A percentile compares a stretch with the other conserved stretches of the same genome.
Conservation (phyloP, 2,113 vertebrate genomes). For the Struthio camelus region DNA sequence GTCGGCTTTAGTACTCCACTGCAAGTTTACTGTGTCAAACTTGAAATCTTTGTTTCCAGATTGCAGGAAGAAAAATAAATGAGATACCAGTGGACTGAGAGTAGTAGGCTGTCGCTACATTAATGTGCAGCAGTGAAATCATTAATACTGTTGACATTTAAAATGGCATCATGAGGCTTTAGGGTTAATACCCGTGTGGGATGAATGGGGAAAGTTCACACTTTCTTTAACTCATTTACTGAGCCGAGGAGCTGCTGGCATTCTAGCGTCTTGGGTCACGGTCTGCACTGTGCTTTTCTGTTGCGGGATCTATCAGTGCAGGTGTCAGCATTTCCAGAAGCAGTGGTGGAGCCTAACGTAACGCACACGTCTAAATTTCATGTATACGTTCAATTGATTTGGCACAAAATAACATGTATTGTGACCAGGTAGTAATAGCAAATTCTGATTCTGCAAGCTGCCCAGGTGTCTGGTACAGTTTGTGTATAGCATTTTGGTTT, state of each 20-base stretch:
- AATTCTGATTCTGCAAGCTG: background rate
- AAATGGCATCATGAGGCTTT: background rate
- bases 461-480: background rate
- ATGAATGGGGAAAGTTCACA: background rate
- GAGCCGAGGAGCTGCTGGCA: background rate
- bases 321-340: background rate
- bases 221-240: background rate
- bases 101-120: background rate
- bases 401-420: background rate
- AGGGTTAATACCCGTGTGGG: background rate
- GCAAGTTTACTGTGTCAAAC: background rate
- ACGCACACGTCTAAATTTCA: background rate
- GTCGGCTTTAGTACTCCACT: rapidly evolving
- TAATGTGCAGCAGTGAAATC: background rate
- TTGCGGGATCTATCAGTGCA: background rate
- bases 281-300: background rate
- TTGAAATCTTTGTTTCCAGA: background rate
- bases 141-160: background rate
- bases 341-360: background rate
- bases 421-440: rapidly evolving
- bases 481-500: rapidly evolving
- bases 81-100: rapidly evolving
- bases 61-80: background rate
- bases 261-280: background rate
- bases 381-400: rapidly evolving